These are phyloP conservation scores for Lanistes nyassanus DNA, from an alignment of 1,140 invertebrate species.

Conservation along the genomic window DNA sequence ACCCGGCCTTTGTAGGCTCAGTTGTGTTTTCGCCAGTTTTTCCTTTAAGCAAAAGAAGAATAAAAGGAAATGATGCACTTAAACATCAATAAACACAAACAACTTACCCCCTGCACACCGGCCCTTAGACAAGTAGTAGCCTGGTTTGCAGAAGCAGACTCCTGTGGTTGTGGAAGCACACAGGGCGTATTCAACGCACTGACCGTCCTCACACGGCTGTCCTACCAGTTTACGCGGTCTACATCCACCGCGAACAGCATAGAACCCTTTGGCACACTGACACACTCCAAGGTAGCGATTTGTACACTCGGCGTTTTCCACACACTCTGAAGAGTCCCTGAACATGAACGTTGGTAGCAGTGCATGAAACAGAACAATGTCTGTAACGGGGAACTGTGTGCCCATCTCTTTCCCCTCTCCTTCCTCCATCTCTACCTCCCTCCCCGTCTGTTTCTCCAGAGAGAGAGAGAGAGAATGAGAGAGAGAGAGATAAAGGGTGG, in stretches of 20 bases:
- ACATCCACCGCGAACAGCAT: slow-evolving; percentile 19
- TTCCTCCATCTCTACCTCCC: no score
- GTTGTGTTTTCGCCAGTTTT: no score
- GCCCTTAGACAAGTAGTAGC: slow-evolving; percentile 11
- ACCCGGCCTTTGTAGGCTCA: no score
- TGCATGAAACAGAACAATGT: no score
- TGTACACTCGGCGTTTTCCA: slow-evolving; percentile 27
- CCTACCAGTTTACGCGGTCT: slow-evolving; percentile 12
- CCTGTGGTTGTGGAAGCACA: slow-evolving; percentile 20
- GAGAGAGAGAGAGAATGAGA: no score
- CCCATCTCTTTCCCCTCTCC: no score
- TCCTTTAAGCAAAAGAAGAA: neutral
- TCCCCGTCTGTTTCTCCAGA: no score
- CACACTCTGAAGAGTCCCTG: slow-evolving; percentile 25
- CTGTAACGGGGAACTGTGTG: no score
- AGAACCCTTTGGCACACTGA: slow-evolving; percentile 25
- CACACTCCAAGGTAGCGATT: slow-evolving; percentile 21
- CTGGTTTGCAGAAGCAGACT: slow-evolving; percentile 25
- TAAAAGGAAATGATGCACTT: neutral
- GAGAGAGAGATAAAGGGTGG: no score
- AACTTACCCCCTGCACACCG: slow-evolving; percentile 30
- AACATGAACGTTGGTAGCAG: no score
- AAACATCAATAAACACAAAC: neutral
- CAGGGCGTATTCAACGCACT: slow-evolving; percentile 24
- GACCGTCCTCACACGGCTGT: slow-evolving; percentile 23